Conservation (phyloP, 2,888 invertebrate species). For the Scelioninae gen. 1 region DNA sequence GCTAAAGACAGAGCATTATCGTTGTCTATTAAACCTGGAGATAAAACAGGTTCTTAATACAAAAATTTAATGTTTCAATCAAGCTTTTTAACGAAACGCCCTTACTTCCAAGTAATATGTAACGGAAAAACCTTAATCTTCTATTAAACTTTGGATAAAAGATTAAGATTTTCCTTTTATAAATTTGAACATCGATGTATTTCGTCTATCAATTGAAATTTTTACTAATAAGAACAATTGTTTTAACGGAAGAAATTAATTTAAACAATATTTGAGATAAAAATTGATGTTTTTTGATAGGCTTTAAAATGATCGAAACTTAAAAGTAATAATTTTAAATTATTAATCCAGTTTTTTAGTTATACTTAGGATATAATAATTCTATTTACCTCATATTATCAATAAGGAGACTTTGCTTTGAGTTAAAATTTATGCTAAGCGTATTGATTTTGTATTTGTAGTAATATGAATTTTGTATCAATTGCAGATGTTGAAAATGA, state of each 20-base stretch:
- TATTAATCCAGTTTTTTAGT: background rate
- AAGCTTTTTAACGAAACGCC: background rate
- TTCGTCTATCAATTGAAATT: too few relatives aligned
- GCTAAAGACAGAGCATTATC: constrained; percentile 38
- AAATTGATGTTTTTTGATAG: too few relatives aligned
- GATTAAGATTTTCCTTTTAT: too few relatives aligned
- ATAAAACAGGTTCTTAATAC: constrained; percentile 23
- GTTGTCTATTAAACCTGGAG: constrained; percentile 45
- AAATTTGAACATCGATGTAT: too few relatives aligned
- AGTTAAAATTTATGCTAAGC: background rate
- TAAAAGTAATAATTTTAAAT: background rate
- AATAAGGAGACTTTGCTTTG: constrained; percentile 46
- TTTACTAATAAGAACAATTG: too few relatives aligned
- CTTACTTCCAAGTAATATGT: too few relatives aligned
- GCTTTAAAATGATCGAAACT: background rate
- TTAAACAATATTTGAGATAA: too few relatives aligned
- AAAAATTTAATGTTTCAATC: background rate
- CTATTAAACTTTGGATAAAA: too few relatives aligned
- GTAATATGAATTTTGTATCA: background rate
- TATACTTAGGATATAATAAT: background rate
- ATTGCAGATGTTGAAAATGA: constrained; percentile 92
- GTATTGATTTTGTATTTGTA: background rate
- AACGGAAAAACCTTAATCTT: too few relatives aligned
- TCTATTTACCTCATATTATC: too few relatives aligned
- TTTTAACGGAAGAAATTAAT: too few relatives aligned